Percentiles rank a stretch among this genome's conserved stretches.
Evolutionary conservation across 2,113 vertebrate genomes (phyloP).

Genomic region (Gobius niger): DNA sequence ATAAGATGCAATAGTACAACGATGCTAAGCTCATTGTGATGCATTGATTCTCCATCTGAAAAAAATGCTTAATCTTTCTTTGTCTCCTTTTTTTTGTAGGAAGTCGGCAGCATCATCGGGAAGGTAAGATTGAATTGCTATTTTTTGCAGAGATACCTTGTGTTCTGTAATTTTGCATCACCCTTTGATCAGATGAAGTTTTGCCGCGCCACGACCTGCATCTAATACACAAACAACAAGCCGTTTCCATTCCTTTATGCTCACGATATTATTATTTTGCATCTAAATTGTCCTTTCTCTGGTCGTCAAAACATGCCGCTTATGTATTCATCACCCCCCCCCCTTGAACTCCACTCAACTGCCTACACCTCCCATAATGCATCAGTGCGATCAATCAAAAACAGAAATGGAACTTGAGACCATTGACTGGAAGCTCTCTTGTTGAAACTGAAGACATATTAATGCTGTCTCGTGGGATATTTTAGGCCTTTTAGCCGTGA

Average conservation of each 20-base stretch:
- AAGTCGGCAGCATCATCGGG: conserved; percentile 80
- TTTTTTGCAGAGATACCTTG: not conserved
- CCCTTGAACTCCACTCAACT: conserved; percentile 25
- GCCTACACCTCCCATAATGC: conserved; percentile 51
- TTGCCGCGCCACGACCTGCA: conserved; percentile 9
- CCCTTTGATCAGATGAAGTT: conserved; percentile 10
- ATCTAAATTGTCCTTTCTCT: conserved; percentile 15
- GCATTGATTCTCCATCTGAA: not conserved
- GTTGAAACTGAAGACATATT: conserved; percentile 65
- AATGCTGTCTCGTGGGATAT: conserved; percentile 50
- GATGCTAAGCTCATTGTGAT: not conserved
- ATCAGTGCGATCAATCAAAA: conserved; percentile 64
- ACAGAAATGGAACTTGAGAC: conserved; percentile 54
- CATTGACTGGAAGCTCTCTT: conserved; percentile 53
- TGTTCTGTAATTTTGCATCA: not conserved
- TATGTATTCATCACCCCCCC: conserved; percentile 40
- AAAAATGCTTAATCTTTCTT: not conserved
- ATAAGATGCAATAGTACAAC: no score
- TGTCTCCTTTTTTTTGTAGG: conserved; percentile 58
- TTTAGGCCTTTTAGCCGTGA: conserved; percentile 42
- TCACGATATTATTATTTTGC: conserved; percentile 8
- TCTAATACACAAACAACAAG: conserved; percentile 16
- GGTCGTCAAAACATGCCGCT: conserved; percentile 34
- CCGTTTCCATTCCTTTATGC: conserved; percentile 2
- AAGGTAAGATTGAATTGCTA: conserved; percentile 64